Evolutionary conservation across 53 echinoderm and acorn worm species (phyloP), one percentile per base, ranked within the genome.

Genomic region (Hippasteria phrygiana): DNA sequence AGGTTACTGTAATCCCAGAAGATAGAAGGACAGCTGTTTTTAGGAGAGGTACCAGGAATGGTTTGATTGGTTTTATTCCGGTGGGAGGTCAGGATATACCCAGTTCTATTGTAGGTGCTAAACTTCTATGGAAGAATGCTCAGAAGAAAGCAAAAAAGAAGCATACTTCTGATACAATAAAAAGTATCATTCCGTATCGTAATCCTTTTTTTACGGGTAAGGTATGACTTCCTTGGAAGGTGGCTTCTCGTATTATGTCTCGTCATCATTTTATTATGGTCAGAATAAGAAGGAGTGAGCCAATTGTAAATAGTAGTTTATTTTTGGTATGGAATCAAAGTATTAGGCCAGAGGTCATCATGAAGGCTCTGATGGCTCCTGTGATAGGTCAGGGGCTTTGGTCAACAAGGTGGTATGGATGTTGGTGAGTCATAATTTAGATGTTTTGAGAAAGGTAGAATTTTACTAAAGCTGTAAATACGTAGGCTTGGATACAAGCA

Each of bases 121-220:
- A 42, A 18, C 92, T 92, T 22, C 92, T 92, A 28, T 92, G 85
- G 27, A 92, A 92, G 27, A 92, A 92, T 8, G 86, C 89, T 47
- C 92, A 92, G 11, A 92, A 92, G 18, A 89, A 92, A 4, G 93
- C 89, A 27, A 90, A 93, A 34, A 93, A 90, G 28, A 93, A 93
- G 43, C 87, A 87, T 4, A 93, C 90, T 83, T 90, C 90, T 5
- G 93, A 93, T 7, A 76, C 88, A 0, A 90, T 90, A 35, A 93
- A 93, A 36, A 93, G 37, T 0, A 93, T 75, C 87, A 93, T 87
- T 2, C 93, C 93, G 26, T 74, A 82, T 29, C 88, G 90, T 6
- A 93, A 67, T 18, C 93, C 93, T 29, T 63, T 90, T 24, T 65
- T 73, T 35, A 90, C 93, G 11, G 74, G 38, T 0, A 74, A 40